Base-by-base conservation (phyloP, 1,140 invertebrate species). In the Scaptomyza pallida region DNA sequence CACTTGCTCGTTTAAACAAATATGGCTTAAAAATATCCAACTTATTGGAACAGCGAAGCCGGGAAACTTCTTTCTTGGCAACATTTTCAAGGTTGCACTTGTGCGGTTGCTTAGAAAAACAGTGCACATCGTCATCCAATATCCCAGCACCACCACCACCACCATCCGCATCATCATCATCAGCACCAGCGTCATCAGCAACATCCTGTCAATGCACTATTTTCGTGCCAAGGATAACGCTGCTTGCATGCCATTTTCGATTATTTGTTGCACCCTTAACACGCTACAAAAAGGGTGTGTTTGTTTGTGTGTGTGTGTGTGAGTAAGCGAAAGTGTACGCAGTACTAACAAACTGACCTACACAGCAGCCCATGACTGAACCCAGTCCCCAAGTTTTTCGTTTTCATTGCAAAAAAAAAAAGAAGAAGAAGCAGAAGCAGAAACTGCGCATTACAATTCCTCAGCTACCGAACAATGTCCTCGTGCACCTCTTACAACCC, bases 211-310 rank as follows among this genome's bases (percentile, higher is more conserved):
- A 88, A 67, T 83, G 82, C 64, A 83, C 83, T 78, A 56, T 89
- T 78, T 88, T 83, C 47, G 72, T 88, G 83, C 82, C 83, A 88
- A 88, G 78, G 81, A 88, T 86, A 70, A 63, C 43, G 51, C 57
- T 67, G 51, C 74, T 86, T 75, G 81, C 65, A 76, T 75, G 80
- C 63, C 78, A 85, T 75, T 71, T 81, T 81, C 78, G 74, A 82
- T 74, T 78, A 74, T 73, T 52, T 45, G 10, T 45, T 45, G 5
- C 6, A 21, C 26, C 26, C 26, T 30, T 30, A 30, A 1, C 6
- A 30, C 26, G 26, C 21, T 2, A 6, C 23, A 26, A 26, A 26
- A 26, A 1, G 12, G 19, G 44, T 23, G 19, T 3, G 41, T n/a
- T 3, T 26, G 37, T 26, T n/a, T 26, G 51, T 12, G 37, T 16